phyloP scores from a whole-genome alignment of 2,888 invertebrate species.

The Peribatodes rhomboidaria region DNA sequence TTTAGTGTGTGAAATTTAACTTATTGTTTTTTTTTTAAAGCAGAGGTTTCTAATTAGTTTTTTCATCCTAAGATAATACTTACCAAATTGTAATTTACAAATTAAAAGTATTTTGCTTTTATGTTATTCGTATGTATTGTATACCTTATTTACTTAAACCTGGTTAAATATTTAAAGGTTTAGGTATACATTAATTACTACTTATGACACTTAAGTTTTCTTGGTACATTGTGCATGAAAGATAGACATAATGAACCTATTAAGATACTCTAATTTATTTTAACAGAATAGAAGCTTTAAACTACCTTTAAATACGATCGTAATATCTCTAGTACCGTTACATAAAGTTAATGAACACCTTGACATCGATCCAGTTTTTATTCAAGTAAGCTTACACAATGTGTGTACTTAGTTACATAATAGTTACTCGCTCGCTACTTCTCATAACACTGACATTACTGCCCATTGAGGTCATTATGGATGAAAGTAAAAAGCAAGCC shows the following conservation, averaged over 20 bases:
- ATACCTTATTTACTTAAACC: too few species aligned
- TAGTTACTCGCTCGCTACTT: conserved; percentile 19
- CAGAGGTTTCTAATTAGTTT: too few species aligned
- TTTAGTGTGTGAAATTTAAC: too few species aligned
- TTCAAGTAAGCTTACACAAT: conserved; percentile 32
- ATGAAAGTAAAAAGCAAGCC: conserved; percentile 7
- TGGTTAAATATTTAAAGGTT: too few species aligned
- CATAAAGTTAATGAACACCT: conserved; percentile 48
- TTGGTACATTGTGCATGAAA: too few species aligned
- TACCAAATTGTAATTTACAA: too few species aligned
- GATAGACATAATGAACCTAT: not conserved
- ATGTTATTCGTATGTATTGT: too few species aligned
- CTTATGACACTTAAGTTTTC: too few species aligned
- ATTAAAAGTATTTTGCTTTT: too few species aligned
- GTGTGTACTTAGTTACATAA: conserved; percentile 30
- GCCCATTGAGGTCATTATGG: conserved; percentile 22
- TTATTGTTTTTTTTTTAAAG: too few species aligned
- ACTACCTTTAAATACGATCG: not conserved
- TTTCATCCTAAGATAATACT: too few species aligned
- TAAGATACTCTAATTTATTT: not conserved
- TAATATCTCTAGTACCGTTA: not conserved
- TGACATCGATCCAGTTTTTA: conserved; percentile 54
- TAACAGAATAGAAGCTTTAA: not conserved
- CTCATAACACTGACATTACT: conserved; percentile 30
- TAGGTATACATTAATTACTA: too few species aligned